A percentile compares a stretch with the other conserved stretches of the same genome.
Evolutionary conservation across 2,888 invertebrate species (phyloP).

Genomic region (Conops quadrifasciatus): DNA sequence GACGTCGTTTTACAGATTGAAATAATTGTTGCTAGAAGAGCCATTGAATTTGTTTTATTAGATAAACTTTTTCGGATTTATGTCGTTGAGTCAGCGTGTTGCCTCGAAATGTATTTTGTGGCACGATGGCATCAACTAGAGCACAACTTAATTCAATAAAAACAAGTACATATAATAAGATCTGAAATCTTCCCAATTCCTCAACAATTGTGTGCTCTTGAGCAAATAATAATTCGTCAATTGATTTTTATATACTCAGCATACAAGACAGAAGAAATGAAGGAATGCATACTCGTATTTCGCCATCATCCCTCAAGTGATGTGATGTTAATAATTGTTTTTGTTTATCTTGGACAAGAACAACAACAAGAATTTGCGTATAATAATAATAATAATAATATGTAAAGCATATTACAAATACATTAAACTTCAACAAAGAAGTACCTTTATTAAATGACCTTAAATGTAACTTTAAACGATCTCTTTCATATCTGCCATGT

Average conservation of each 20-base stretch:
- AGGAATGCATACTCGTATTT: too few species aligned
- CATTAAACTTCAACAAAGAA: too few species aligned
- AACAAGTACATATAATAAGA: slow-evolving; percentile 5
- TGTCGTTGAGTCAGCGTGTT: neutral
- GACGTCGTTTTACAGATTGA: neutral
- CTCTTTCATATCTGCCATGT: too few species aligned
- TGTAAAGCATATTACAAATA: too few species aligned
- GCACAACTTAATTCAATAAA: slow-evolving; percentile 30
- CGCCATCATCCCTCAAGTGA: too few species aligned
- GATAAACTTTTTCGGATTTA: neutral
- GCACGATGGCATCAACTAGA: slow-evolving; percentile 25
- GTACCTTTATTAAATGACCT: too few species aligned
- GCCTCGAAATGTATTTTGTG: neutral
- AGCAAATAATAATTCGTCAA: slow-evolving; percentile 10
- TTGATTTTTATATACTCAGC: neutral
- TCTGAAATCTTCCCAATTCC: slow-evolving; percentile 26
- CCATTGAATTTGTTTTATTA: slow-evolving; percentile 19
- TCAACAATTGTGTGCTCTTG: slow-evolving; percentile 29
- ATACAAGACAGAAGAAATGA: neutral
- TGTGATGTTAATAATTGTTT: too few species aligned
- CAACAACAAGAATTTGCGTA: too few species aligned
- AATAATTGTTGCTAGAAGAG: slow-evolving; percentile 9
- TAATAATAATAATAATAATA: too few species aligned
- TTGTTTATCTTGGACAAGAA: too few species aligned
- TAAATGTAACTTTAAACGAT: too few species aligned